Conservation (phyloP, 2,113 vertebrate species). For the Alosa alosa region DNA sequence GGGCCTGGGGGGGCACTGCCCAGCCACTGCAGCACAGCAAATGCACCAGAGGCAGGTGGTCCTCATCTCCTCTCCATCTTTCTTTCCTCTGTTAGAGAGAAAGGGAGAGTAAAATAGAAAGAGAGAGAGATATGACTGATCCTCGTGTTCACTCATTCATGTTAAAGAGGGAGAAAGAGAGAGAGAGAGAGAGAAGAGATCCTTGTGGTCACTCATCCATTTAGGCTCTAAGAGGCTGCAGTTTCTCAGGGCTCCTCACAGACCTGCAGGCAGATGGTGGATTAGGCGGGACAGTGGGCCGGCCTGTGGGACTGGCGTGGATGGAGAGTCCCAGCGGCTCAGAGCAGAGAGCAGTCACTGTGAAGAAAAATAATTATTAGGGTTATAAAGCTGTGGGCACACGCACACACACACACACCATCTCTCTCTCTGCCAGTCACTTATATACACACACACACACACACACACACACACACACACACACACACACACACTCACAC, state of each 20-base stretch:
- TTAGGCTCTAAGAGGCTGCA: neutral
- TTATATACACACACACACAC: neutral
- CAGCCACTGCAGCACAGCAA: too few species aligned
- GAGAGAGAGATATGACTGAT: neutral
- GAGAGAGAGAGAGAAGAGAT: neutral
- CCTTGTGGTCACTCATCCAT: neutral
- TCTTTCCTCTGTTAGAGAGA: neutral
- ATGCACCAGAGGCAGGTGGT: too few species aligned
- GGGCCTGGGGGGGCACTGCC: too few species aligned
- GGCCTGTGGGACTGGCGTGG: too few species aligned
- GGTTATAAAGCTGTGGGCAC: neutral
- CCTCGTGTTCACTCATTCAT: too few species aligned
- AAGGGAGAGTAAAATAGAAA: neutral
- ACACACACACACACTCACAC: neutral
- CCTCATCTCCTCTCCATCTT: too few species aligned
- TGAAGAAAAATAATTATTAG: neutral
- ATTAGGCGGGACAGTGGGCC: too few species aligned
- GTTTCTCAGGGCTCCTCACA: neutral
- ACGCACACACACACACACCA: neutral
- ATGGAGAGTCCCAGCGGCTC: neutral
- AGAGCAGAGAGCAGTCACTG: neutral
- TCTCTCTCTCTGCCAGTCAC: too few species aligned
- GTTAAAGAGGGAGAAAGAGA: neutral
- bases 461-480: neutral
- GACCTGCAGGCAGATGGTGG: neutral